These are phyloP conservation scores for Dysidea cf. avara DNA, from an alignment of 37 sponge, comb jelly and placozoan species.

Conservation along the genomic window DNA sequence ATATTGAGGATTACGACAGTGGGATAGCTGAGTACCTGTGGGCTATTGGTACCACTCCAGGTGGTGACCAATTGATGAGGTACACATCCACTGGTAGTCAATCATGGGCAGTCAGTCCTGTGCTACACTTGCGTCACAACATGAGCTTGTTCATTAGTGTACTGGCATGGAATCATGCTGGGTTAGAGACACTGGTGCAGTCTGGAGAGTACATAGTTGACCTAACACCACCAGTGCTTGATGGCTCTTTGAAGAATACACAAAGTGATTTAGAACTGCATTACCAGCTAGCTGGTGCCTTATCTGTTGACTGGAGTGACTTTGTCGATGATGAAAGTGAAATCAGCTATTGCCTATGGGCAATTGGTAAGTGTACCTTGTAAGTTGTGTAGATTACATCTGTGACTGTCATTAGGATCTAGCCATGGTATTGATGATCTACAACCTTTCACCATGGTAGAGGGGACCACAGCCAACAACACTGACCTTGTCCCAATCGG, in stretches of 20 bases:
- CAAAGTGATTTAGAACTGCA: slow-evolving; percentile 42
- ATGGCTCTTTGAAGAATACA: slow-evolving; percentile 5
- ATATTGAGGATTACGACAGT: slow-evolving; percentile 49
- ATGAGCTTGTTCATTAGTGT: slow-evolving; percentile 31
- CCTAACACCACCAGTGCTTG: slow-evolving; percentile 63
- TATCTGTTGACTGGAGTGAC: slow-evolving; percentile 41
- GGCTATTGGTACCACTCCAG: slow-evolving; percentile 66
- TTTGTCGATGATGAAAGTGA: slow-evolving; percentile 64
- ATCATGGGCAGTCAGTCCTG: slow-evolving; percentile 10
- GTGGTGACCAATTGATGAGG: slow-evolving; percentile 58
- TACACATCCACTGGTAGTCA: slow-evolving; percentile 45
- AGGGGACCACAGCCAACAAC: slow-evolving; percentile 2
- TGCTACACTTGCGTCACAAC: slow-evolving; percentile 14
- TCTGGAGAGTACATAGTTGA: slow-evolving; percentile 46
- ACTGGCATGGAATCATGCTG: slow-evolving; percentile 59
- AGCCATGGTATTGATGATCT: slow-evolving; percentile 14
- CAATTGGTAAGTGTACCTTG: slow-evolving; percentile 47
- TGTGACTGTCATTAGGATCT: slow-evolving; percentile 16
- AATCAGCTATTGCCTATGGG: slow-evolving; percentile 43
- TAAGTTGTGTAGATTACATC: neutral
- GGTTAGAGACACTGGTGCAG: slow-evolving; percentile 34
- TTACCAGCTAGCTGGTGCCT: slow-evolving; percentile 21
- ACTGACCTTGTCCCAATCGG: neutral
- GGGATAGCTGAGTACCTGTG: slow-evolving; percentile 53
- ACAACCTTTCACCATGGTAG: slow-evolving; percentile 10